Percentiles rank a stretch among this genome's conserved stretches.
These are phyloP conservation scores for Acromyrmex charruanus DNA, from an alignment of 1,140 invertebrate genomes.

Conservation along the genomic window DNA sequence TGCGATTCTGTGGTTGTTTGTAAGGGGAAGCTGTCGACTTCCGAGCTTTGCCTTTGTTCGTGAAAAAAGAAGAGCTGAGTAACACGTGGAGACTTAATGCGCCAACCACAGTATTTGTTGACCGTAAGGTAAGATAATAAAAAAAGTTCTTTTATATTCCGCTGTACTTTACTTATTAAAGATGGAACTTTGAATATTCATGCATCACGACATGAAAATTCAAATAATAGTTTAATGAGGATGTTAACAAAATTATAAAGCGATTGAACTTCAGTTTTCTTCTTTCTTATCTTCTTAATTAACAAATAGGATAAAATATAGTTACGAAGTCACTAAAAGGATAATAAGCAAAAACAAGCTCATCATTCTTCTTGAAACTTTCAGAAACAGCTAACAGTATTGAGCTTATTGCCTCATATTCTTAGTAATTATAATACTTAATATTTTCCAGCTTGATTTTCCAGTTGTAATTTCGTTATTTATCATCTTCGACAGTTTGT, in stretches of 20 bases:
- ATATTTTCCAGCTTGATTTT: background rate
- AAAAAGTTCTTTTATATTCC: background rate
- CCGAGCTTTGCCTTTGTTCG: slow-evolving; percentile 36
- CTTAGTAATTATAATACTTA: background rate
- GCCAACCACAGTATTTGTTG: background rate
- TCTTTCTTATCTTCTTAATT: background rate
- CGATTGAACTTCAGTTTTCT: background rate
- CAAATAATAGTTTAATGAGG: background rate
- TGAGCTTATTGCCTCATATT: background rate
- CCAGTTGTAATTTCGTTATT: background rate
- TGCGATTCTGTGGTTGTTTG: slow-evolving; percentile 60
- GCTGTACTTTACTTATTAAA: background rate
- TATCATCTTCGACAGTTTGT: background rate
- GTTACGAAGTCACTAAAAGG: slow-evolving; percentile 20
- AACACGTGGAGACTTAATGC: slow-evolving; percentile 7
- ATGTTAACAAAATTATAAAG: slow-evolving; percentile 1
- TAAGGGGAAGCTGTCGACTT: slow-evolving; percentile 62
- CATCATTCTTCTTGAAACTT: background rate
- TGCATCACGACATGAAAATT: background rate
- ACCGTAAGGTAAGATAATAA: background rate
- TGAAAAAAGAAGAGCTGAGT: slow-evolving; percentile 4
- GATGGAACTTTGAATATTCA: slow-evolving; percentile 27
- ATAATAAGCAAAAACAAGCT: slow-evolving; percentile 37
- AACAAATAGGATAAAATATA: slow-evolving; percentile 5
- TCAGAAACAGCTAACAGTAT: background rate